phyloP scores from a whole-genome alignment of 2,113 vertebrate species.

The Chionodraco myersi region DNA sequence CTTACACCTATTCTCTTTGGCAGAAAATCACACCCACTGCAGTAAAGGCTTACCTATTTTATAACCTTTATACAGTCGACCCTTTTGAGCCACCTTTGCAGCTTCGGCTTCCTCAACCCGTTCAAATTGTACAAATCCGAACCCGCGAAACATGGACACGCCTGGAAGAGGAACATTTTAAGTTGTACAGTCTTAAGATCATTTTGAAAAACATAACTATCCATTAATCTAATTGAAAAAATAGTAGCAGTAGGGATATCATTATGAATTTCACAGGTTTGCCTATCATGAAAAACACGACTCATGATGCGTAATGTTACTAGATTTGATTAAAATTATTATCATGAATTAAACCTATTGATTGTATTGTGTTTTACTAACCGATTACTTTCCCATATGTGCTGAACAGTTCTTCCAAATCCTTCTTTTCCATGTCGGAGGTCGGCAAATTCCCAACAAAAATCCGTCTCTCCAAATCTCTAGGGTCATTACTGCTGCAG shows the following conservation, averaged over 20 bases:
- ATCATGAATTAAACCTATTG: constrained; percentile 24
- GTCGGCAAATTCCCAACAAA: constrained; percentile 94
- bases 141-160: constrained; percentile 90
- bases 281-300: constrained; percentile 15
- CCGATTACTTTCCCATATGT: constrained; percentile 89
- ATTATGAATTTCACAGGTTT: constrained; percentile 14
- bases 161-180: constrained; percentile 88
- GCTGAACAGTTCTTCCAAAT: constrained; percentile 89
- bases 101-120: constrained; percentile 90
- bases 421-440: constrained; percentile 89
- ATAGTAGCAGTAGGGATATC: neutral
- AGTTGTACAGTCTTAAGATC: constrained; percentile 57
- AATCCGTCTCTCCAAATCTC: constrained; percentile 91
- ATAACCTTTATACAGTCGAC: constrained; percentile 91
- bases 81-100: constrained; percentile 89
- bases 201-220: constrained; percentile 44
- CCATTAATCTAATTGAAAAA: constrained; percentile 18
- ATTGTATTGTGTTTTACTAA: constrained; percentile 82
- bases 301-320: neutral
- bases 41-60: constrained; percentile 89
- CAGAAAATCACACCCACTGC: constrained; percentile 54
- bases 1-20: constrained; percentile 1
- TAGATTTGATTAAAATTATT: constrained; percentile 23
- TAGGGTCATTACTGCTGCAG: constrained; percentile 87
- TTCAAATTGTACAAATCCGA: constrained; percentile 93